These are phyloP conservation scores for Xyrauchen texanus DNA, from an alignment of 2,113 vertebrate genomes.

Conservation along the genomic window DNA sequence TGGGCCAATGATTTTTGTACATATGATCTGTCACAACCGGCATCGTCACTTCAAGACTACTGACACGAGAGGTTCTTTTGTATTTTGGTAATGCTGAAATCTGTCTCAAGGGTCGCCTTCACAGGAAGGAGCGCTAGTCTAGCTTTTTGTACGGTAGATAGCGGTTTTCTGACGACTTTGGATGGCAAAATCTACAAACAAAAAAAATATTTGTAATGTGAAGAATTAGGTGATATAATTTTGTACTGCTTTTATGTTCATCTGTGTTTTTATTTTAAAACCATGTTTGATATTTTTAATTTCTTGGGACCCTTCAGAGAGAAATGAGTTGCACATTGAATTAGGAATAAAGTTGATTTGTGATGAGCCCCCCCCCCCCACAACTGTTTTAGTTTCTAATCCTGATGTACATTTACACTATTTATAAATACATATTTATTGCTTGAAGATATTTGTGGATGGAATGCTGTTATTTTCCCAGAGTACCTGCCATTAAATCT, in stretches of 20 bases:
- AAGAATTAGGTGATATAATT: conserved; percentile 86
- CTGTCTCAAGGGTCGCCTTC: conserved; percentile 57
- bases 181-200: conserved; percentile 66
- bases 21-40: conserved; percentile 89
- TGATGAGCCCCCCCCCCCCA: conserved; percentile 79
- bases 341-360: conserved; percentile 90
- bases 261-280: conserved; percentile 62
- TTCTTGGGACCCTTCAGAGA: conserved; percentile 84
- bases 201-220: conserved; percentile 82
- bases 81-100: conserved; percentile 78
- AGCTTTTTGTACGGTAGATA: conserved; percentile 91
- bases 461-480: conserved; percentile 98
- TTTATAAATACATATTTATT: conserved; percentile 99
- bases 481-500: conserved; percentile 99
- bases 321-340: conserved; percentile 94
- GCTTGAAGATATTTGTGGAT: conserved; percentile 99
- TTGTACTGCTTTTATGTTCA: conserved; percentile 78
- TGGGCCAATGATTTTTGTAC: conserved; percentile 81
- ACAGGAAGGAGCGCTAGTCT: conserved; percentile 82
- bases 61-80: conserved; percentile 79
- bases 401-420: conserved; percentile 99
- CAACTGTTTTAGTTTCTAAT: conserved; percentile 83
- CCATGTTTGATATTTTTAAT: conserved; percentile 72
- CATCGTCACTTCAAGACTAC: conserved; percentile 90
- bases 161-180: conserved; percentile 84